Base-by-base conservation (phyloP, 2,797 vertebrate genomes). In the Notolepis coatsorum region DNA sequence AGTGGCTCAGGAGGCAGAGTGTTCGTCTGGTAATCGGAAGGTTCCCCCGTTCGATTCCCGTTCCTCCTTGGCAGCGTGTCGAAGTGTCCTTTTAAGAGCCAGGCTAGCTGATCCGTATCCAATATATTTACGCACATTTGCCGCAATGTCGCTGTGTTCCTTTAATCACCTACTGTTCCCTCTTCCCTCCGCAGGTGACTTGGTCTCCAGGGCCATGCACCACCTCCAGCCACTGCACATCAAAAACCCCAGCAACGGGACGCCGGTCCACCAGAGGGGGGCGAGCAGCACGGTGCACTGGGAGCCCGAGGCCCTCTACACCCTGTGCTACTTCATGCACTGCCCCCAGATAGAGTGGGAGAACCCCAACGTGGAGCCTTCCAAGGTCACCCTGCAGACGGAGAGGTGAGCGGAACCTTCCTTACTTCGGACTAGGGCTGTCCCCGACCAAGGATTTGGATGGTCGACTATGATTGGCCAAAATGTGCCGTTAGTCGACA, bases 271-370 rank as follows among this genome's bases (percentile, higher is more conserved):
- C 84, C 94, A 96, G 88, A 95, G 94, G 86, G 92, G 94, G 86
- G 92, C 92, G 61, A 82, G 39, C 58, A 91, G 90, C 54, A 86
- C 91, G 0, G 90, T 97, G 27, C 96, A 97, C 89, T 99, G 98
- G 98, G 98, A 98, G 79, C 95, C 97, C 0, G 98, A 99, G 76
- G 97, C 97, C 23, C 92, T 99, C 8, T 97, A 99, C 72, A 98
- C 98, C 0, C 94, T 99, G 28, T 99, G 97, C 86, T 99, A 99
- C 89, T 99, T 99, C 91, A 99, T 99, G 98, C 98, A 99, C 91
- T 99, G 97, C 60, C 96, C 97, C 0, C 97, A 98, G 85, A 98
- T 98, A 93, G 98, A 99, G 49, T 99, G 97, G 96, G 98, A 99
- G 77, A 99, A 99, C 82, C 97, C 97, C 37, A 98, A 99, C 0